phyloP scores from a whole-genome alignment of 2,888 invertebrate genomes.

The Selenia dentaria region DNA sequence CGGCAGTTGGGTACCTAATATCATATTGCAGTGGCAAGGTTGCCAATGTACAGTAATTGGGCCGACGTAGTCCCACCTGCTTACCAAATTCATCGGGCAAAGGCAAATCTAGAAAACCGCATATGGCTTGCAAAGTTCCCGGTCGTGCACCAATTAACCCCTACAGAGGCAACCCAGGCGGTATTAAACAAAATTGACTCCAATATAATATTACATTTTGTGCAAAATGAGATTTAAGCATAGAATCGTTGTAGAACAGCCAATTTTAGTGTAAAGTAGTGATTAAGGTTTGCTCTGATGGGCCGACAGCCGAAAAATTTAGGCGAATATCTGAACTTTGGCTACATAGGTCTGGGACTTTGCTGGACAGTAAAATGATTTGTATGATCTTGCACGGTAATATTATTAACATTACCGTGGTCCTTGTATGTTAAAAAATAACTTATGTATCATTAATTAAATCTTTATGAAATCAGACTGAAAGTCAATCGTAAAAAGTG shows the following conservation, averaged over 20 bases:
- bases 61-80: conserved; percentile 41
- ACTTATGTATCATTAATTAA: too few relatives aligned
- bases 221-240: conserved; percentile 50
- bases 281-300: neutral
- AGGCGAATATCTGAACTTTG: neutral
- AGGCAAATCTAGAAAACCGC: conserved; percentile 63
- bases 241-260: conserved; percentile 36
- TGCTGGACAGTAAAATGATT: too few relatives aligned
- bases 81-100: conserved; percentile 49
- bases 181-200: conserved; percentile 70
- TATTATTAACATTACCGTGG: too few relatives aligned
- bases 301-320: neutral
- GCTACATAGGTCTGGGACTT: too few relatives aligned
- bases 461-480: too few relatives aligned
- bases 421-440: too few relatives aligned
- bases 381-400: too few relatives aligned
- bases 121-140: conserved; percentile 65
- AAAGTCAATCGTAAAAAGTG: too few relatives aligned
- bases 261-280: conserved; percentile 4
- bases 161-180: conserved; percentile 44
- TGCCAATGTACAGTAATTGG: conserved; percentile 41
- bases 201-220: conserved; percentile 65
- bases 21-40: conserved; percentile 45
- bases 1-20: conserved; percentile 42
- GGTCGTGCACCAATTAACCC: conserved; percentile 65